Conservation (phyloP, 37 sponge, comb jelly and placozoan species). For the Beroe forskalii region DNA sequence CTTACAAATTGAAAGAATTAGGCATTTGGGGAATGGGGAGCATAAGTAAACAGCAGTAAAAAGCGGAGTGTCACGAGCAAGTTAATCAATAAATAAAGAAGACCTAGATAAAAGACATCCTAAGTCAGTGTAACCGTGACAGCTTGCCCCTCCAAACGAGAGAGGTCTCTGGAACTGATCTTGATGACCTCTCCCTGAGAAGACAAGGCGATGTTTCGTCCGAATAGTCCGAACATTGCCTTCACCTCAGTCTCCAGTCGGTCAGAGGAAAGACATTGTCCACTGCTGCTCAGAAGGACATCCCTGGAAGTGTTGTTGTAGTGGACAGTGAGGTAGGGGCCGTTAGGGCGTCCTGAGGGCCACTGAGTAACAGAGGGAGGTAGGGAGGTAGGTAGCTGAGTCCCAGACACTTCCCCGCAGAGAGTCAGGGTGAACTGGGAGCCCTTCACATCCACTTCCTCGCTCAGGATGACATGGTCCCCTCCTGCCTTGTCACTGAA, state of each 20-base stretch:
- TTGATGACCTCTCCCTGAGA: neutral
- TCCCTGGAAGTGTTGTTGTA: conserved; percentile 29
- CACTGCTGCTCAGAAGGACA: neutral
- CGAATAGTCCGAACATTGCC: conserved; percentile 37
- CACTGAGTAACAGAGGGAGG: conserved; percentile 11
- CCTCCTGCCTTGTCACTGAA: neutral
- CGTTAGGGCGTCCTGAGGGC: conserved; percentile 38
- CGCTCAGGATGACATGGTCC: neutral
- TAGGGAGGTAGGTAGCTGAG: neutral
- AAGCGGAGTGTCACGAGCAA: no score
- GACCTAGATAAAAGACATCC: neutral
- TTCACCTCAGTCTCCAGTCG: conserved; percentile 41
- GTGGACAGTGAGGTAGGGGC: conserved; percentile 2
- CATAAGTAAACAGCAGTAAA: no score
- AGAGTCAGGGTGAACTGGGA: neutral
- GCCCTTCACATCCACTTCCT: conserved; percentile 58
- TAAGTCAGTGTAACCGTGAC: conserved; percentile 1
- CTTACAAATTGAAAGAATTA: no score
- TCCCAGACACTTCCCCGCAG: neutral
- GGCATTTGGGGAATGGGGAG: no score
- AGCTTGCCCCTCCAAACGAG: neutral
- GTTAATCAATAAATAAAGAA: no score
- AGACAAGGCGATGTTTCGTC: neutral
- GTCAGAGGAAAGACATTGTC: neutral
- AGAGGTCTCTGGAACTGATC: neutral